Evolutionary conservation across 2,888 invertebrate genomes (phyloP).

Genomic region (Nemurella pictetii): DNA sequence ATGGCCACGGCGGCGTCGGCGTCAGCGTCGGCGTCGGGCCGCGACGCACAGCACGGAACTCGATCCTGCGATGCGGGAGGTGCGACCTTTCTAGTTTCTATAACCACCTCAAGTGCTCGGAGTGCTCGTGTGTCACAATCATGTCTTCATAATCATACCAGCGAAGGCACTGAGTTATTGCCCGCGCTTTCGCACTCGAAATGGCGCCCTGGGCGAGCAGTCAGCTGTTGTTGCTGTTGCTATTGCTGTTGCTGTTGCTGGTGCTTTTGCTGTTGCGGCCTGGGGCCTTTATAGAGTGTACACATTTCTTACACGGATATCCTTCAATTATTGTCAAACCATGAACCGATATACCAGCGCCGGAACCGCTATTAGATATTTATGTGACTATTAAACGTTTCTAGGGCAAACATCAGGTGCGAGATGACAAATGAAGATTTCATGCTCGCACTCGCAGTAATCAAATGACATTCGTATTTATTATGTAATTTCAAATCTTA

Average conservation of each 20-base stretch:
- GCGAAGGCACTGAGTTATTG: background rate
- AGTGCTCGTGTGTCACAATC: background rate
- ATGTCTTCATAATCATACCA: background rate
- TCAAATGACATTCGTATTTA: background rate
- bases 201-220: background rate
- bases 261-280: background rate
- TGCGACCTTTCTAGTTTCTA: background rate
- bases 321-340: background rate
- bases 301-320: background rate
- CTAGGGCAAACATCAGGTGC: background rate
- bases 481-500: background rate
- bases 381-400: background rate
- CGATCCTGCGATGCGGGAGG: slow-evolving; percentile 7
- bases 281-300: background rate
- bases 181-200: background rate
- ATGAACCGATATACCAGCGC: background rate
- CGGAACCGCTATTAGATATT: background rate
- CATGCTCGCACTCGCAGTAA: background rate
- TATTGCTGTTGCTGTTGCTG: background rate
- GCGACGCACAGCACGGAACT: background rate
- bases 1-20: background rate
- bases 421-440: background rate
- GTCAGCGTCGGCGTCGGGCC: too few relatives aligned
- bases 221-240: background rate
- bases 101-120: slow-evolving; percentile 4